Conservation (phyloP, 2,888 invertebrate species). For the Siphlonurus alternatus region DNA sequence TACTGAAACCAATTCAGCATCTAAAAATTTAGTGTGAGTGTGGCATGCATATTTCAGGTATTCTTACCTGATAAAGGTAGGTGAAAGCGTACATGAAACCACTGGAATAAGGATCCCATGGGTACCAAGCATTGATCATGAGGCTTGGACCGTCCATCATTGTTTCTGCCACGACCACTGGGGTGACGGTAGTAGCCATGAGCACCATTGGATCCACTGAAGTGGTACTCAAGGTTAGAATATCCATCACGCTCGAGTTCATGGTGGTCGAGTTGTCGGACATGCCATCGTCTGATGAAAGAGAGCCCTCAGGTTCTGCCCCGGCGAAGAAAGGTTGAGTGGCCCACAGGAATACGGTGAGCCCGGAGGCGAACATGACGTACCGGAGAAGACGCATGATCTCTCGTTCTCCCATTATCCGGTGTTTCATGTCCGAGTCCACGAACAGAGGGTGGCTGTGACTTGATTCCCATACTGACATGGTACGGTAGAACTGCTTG, state of each 20-base stretch:
- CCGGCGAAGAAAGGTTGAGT: conserved; percentile 5
- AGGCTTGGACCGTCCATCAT: conserved; percentile 25
- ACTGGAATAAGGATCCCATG: conserved; percentile 53
- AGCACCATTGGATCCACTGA: conserved; percentile 42
- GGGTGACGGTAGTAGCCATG: conserved; percentile 24
- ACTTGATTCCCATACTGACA: conserved; percentile 61
- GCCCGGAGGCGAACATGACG: conserved; percentile 33
- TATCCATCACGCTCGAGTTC: too few relatives aligned
- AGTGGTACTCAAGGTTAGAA: too few relatives aligned
- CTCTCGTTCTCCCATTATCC: conserved; percentile 53
- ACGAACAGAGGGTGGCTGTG: conserved; percentile 51
- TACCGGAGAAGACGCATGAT: conserved; percentile 55
- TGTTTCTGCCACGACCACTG: neutral
- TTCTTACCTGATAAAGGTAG: conserved; percentile 45
- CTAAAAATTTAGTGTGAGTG: too few relatives aligned
- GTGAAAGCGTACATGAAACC: conserved; percentile 49
- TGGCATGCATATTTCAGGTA: too few relatives aligned
- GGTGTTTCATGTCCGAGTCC: conserved; percentile 63
- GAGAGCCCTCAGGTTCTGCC: neutral
- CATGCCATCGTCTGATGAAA: neutral
- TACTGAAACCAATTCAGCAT: too few relatives aligned
- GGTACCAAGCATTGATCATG: conserved; percentile 61
- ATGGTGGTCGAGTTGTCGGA: conserved; percentile 29
- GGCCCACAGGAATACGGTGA: conserved; percentile 40
- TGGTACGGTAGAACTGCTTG: conserved; percentile 58